phyloP scores from a whole-genome alignment of 2,888 invertebrate species.

The Microdon myrmicae region DNA sequence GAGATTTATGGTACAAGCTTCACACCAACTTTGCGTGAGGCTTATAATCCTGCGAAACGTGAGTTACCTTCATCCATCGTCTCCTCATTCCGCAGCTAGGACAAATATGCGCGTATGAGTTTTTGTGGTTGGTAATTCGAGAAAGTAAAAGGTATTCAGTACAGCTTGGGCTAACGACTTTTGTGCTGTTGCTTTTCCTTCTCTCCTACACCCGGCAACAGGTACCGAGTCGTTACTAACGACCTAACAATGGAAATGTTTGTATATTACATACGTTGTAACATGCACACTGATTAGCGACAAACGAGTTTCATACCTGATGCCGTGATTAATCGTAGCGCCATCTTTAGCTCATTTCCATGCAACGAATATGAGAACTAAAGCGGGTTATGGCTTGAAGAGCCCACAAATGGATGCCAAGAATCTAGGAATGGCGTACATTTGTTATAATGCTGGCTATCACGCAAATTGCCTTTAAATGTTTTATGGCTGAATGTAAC shows the following conservation, averaged over 20 bases:
- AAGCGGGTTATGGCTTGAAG: conserved; percentile 1
- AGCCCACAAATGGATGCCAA: background rate
- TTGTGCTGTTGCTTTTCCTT: conserved; percentile 2
- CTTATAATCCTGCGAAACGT: conserved; percentile 15
- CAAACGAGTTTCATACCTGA: conserved; percentile 29
- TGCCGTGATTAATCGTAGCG: conserved; percentile 43
- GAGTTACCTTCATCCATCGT: background rate
- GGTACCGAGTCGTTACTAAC: conserved; percentile 14
- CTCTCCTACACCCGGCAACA: too few relatives aligned
- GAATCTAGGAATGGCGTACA: conserved; percentile 17
- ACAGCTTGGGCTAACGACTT: conserved; percentile 8
- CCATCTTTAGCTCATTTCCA: conserved; percentile 33
- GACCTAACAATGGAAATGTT: conserved; percentile 32
- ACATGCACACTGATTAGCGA: conserved; percentile 46
- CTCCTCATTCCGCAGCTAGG: background rate
- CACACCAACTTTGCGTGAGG: conserved; percentile 34
- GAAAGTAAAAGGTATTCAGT: conserved; percentile 33
- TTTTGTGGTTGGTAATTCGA: conserved; percentile 24
- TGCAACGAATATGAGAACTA: conserved; percentile 1
- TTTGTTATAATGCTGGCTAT: conserved; percentile 30
- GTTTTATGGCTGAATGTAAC: too few relatives aligned
- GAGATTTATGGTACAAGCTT: conserved; percentile 30
- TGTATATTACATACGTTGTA: conserved; percentile 35
- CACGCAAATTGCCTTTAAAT: conserved; percentile 36
- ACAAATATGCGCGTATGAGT: conserved; percentile 6